A percentile compares a stretch with the other conserved stretches of the same genome.
These are phyloP conservation scores for Anastrepha ludens DNA, from an alignment of 1,140 invertebrate species.

Conservation along the genomic window DNA sequence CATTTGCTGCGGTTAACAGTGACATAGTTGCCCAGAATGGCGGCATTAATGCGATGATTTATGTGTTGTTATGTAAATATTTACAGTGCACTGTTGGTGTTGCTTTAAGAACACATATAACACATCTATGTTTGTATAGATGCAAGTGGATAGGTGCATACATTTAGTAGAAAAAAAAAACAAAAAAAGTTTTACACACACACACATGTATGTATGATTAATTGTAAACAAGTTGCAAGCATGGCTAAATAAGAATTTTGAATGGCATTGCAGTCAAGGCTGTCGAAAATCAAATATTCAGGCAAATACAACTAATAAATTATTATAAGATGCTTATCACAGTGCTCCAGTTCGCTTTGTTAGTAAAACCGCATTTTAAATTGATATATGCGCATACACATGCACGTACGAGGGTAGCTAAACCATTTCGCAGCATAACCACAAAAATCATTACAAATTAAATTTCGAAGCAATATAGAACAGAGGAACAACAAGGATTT, in stretches of 20 bases:
- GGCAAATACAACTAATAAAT: not conserved
- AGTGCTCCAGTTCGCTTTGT: not conserved
- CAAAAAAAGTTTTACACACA: too few species aligned
- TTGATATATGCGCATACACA: too few species aligned
- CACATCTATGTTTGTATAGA: too few species aligned
- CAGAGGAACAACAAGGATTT: too few species aligned
- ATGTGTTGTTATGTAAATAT: conserved; percentile 8
- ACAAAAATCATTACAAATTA: too few species aligned
- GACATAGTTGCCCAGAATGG: conserved; percentile 29
- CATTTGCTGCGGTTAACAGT: conserved; percentile 30
- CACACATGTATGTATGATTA: not conserved
- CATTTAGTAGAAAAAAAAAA: too few species aligned
- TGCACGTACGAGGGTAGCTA: too few species aligned
- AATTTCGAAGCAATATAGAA: too few species aligned
- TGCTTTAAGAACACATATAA: too few species aligned
- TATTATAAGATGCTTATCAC: conserved; percentile 3
- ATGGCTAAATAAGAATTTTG: not conserved
- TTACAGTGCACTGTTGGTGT: not conserved
- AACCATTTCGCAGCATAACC: too few species aligned
- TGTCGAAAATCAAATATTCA: not conserved
- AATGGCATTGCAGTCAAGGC: not conserved
- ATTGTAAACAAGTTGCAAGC: not conserved
- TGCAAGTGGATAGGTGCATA: too few species aligned
- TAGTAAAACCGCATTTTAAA: not conserved
- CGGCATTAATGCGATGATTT: conserved; percentile 28